Evolutionary conservation across 1,140 invertebrate species (phyloP).

Genomic region (Bombus picipes): DNA sequence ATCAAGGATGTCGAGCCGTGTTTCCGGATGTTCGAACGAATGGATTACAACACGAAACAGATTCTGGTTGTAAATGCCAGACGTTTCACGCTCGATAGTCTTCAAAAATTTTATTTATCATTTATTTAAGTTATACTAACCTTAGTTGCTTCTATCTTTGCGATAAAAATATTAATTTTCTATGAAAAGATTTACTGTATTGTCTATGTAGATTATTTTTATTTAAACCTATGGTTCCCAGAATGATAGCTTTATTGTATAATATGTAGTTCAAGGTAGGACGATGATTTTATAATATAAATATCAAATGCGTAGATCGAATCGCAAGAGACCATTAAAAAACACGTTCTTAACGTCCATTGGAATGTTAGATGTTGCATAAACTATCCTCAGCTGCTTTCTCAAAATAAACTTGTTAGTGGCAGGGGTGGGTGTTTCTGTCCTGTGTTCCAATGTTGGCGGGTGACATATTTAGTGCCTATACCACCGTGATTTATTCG

Average conservation of each 20-base stretch:
- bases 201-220: no score
- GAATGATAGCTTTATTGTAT: not conserved
- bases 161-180: no score
- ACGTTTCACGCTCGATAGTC: not conserved
- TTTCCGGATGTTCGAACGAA: slow-evolving; percentile 44
- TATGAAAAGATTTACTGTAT: no score
- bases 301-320: not conserved
- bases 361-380: not conserved
- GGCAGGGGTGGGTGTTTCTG: not conserved
- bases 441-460: not conserved
- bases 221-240: no score
- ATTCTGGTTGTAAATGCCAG: slow-evolving; percentile 34
- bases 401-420: slow-evolving; percentile 3
- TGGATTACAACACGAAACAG: not conserved
- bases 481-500: not conserved
- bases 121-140: no score
- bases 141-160: not conserved
- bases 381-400: not conserved
- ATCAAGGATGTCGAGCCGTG: slow-evolving; percentile 65
- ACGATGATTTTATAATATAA: not conserved
- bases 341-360: not conserved
- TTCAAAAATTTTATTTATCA: rapidly evolving
- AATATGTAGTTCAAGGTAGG: not conserved
- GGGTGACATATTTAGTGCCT: not conserved
- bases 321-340: not conserved